Percentiles rank a stretch among this genome's conserved stretches.
Conservation (phyloP, 2,113 vertebrate genomes). For the Hyla sarda region DNA sequence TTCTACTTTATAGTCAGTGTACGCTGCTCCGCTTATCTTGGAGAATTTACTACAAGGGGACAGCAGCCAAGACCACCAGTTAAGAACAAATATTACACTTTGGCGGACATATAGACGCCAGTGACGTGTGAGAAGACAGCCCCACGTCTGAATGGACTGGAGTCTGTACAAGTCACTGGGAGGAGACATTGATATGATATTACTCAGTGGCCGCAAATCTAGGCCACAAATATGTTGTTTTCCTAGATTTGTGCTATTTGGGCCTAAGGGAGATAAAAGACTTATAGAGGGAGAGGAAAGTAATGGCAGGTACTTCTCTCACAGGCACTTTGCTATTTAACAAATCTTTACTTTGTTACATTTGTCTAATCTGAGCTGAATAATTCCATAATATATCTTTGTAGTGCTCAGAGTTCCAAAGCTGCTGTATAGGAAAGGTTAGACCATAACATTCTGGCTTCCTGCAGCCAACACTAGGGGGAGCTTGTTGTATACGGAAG, state of each 20-base stretch:
- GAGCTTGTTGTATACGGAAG: background rate
- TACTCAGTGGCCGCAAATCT: conserved; percentile 1
- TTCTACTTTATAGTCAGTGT: background rate
- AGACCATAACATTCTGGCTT: background rate
- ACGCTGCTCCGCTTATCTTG: conserved; percentile 24
- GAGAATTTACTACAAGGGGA: conserved; percentile 35
- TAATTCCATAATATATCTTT: background rate
- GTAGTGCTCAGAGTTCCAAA: background rate
- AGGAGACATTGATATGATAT: conserved; percentile 27
- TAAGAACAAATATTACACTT: conserved; percentile 54
- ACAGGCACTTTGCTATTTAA: background rate
- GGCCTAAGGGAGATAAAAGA: background rate
- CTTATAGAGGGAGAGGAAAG: background rate
- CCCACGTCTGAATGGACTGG: conserved; percentile 28
- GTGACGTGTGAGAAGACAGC: conserved; percentile 22
- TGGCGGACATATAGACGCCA: conserved; percentile 39
- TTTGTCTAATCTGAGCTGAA: background rate
- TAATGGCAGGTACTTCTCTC: background rate
- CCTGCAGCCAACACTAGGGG: background rate
- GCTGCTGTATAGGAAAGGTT: background rate
- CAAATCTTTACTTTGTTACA: too few relatives aligned
- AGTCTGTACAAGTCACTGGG: conserved; percentile 22
- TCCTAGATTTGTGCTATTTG: conserved; percentile 2
- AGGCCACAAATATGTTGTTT: conserved; percentile 18
- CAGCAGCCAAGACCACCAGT: conserved; percentile 53